Evolutionary conservation across 2,113 vertebrate species (phyloP), one percentile per base, ranked within the genome.

Genomic region (Cebus imitator): DNA sequence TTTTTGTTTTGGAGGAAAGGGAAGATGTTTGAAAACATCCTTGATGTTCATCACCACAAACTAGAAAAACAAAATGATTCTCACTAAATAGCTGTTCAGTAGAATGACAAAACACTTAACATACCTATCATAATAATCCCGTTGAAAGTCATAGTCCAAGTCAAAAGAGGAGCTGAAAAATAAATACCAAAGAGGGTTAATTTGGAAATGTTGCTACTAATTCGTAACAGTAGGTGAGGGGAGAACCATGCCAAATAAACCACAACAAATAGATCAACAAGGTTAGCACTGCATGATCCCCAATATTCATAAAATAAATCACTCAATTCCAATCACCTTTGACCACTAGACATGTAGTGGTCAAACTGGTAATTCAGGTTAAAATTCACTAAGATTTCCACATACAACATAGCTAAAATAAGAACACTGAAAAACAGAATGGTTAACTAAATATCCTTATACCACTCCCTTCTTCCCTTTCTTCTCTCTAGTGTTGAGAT

Each of bases 111-210:
- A 96, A 94, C 32, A 64, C 20, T 8, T 17, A 87, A 98, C 98
- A 97, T 98, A 99, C 99, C 99, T 99, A 98, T 99, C 99, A 30
- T 99, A 99, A 97, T 99, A 99, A 98, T 99, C 99, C 90, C 99
- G 99, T 90, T 99, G 99, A 95, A 99, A 99, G 97, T 99, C 99
- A 82, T 99, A 99, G 96, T 99, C 99, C 52, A 99, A 98, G 23
- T 99, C 99, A 95, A 99, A 99, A 0, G 99, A 99, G 21, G 99
- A 99, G 96, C 99, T 99, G 98, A 98, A 99, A 97, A 57, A 97
- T 2, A 84, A 84, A 90, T 91, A 93, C 45, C 73, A 72, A 64
- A 92, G 11, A 83, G 10, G 87, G 78, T 55, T 95, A 98, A 94
- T 87, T 96, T 95, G 91, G 89, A 93, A 55, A 43, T 91, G 45